Evolutionary conservation across 2,888 invertebrate species (phyloP).

Genomic region (Agrochola macilenta): DNA sequence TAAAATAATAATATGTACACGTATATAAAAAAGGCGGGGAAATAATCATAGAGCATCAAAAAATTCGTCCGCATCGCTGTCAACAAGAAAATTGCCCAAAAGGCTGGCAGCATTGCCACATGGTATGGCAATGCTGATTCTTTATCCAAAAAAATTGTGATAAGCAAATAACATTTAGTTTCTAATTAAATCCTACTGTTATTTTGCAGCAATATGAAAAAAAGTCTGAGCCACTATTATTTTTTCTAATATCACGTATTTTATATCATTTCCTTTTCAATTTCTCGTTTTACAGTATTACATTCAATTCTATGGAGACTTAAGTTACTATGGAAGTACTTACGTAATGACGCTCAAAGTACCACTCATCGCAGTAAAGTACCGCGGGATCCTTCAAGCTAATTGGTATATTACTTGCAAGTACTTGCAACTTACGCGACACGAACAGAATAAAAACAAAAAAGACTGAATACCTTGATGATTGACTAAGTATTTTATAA

Average conservation of each 20-base stretch:
- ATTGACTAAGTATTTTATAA: slow-evolving; percentile 49
- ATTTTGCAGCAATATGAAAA: background rate
- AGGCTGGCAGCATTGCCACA: too few species aligned
- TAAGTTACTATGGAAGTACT: slow-evolving; percentile 10
- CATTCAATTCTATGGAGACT: background rate
- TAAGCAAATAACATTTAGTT: background rate
- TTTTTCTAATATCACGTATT: background rate
- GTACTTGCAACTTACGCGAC: slow-evolving; percentile 39
- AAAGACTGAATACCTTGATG: slow-evolving; percentile 46
- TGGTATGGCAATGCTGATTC: too few species aligned
- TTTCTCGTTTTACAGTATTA: background rate
- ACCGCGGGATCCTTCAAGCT: slow-evolving; percentile 58
- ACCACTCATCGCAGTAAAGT: slow-evolving; percentile 22
- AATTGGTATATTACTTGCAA: slow-evolving; percentile 61
- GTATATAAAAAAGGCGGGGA: too few species aligned
- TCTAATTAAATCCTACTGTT: background rate
- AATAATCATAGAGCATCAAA: too few species aligned
- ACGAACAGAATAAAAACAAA: slow-evolving; percentile 51
- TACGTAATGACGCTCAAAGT: slow-evolving; percentile 31
- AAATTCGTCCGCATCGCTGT: too few species aligned
- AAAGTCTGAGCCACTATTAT: background rate
- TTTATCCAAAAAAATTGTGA: too few species aligned
- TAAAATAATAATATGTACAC: too few species aligned
- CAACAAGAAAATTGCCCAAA: too few species aligned
- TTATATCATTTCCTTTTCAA: background rate